phyloP scores from a whole-genome alignment of 1,140 invertebrate species.

The Drosophila pachea region DNA sequence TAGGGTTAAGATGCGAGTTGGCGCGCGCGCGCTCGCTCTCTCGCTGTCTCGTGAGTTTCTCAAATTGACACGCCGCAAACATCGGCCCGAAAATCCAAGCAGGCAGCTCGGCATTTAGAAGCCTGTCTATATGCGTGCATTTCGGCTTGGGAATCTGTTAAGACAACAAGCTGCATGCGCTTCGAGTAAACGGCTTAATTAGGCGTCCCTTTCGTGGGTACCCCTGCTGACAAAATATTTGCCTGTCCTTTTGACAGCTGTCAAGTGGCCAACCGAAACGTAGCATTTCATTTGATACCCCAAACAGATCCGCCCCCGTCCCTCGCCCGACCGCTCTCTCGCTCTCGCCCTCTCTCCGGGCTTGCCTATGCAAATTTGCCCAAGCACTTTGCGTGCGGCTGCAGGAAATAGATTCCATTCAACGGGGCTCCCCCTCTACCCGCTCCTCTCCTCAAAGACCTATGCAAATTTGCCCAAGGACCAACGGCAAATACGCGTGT shows the following conservation, averaged over 20 bases:
- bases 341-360: too few relatives aligned
- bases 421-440: not conserved
- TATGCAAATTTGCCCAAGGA: conserved; percentile 65
- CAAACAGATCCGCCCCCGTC: not conserved
- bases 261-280: conserved; percentile 68
- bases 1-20: conserved; percentile 65
- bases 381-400: conserved; percentile 60
- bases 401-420: not conserved
- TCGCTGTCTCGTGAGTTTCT: conserved; percentile 46
- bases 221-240: conserved; percentile 69
- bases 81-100: conserved; percentile 18
- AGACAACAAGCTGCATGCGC: conserved; percentile 62
- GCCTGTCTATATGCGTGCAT: conserved; percentile 1
- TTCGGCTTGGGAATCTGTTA: conserved; percentile 59
- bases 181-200: conserved; percentile 64
- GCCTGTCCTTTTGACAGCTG: conserved; percentile 71
- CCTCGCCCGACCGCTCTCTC: not conserved
- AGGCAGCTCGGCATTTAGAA: not conserved
- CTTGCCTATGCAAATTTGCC: conserved; percentile 62
- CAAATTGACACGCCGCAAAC: conserved; percentile 57
- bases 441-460: not conserved
- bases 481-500: conserved; percentile 37
- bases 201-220: conserved; percentile 32
- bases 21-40: conserved; percentile 69
- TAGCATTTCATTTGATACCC: conserved; percentile 62